Evolutionary conservation across 2,888 invertebrate species (phyloP), one percentile per base, ranked within the genome.

Genomic region (Cataglyphis altisquamis): DNA sequence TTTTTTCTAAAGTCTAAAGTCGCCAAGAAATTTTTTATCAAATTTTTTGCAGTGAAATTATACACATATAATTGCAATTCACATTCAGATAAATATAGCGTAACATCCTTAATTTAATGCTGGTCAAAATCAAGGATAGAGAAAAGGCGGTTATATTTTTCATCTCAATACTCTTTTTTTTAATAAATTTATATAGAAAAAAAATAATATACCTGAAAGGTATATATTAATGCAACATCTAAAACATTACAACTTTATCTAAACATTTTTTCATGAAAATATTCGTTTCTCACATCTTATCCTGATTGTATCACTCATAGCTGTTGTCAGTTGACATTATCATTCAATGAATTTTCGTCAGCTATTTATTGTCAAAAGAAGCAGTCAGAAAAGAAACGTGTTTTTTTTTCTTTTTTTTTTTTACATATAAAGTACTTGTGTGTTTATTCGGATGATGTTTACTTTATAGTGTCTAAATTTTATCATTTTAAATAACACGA

Each of bases 321-420:
- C 66, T 25, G 6, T 36, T n/a, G 39, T 57, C 41, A 68, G 60
- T 6, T 21, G 60, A 57, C 60, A 29, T 29, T 60, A 48, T 78
- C 72, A 18, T 48, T 80, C 12, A 25, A 60, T 68, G 57, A 78
- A 78, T 68, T 21, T 60, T 78, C 29, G 32, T 12, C n/a, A 41
- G 10, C 57, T 32, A 70, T 78, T 78, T 57, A 36, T 45, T 9
- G n/a, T 25, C 45, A 32, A 36, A 9, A 77, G n/a, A 66, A 32
- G 39, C 15, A 1, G 21, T 25, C 12, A 67, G 57, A 68, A 21
- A 78, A 78, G 48, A 67, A n/a, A 21, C 21, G 32, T 48, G 18
- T 39, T 57, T 3, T 29, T n/a, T 78, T 25, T 25, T 1, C 25
- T 25, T 1, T 25, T 25, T 25, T 25, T 78, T 25, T 78, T 10